These are phyloP conservation scores for Microtus ochrogaster DNA, from an alignment of 2,113 vertebrate genomes.

Conservation along the genomic window DNA sequence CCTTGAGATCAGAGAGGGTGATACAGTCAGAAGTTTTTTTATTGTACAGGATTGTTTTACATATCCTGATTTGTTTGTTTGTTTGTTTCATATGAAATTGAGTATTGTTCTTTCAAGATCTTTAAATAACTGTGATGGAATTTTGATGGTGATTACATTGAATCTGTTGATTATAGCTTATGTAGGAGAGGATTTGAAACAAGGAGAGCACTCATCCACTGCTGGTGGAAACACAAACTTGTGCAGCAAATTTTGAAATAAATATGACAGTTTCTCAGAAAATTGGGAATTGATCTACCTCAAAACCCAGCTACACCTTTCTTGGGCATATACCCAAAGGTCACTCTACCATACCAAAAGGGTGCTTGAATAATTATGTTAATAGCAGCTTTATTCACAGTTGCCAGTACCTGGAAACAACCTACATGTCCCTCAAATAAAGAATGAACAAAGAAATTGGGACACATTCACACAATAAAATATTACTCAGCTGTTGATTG, in stretches of 20 bases:
- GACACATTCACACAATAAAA: neutral
- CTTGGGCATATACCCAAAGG: neutral
- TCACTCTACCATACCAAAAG: neutral
- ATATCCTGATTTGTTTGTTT: neutral
- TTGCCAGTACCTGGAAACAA: neutral
- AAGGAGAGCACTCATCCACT: neutral
- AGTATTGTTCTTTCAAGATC: neutral
- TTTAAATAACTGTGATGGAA: neutral
- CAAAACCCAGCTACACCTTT: neutral
- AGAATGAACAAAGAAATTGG: neutral
- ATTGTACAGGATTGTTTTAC: neutral
- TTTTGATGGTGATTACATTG: neutral
- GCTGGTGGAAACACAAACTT: neutral
- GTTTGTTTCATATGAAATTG: neutral
- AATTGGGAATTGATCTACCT: neutral
- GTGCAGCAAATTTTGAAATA: neutral
- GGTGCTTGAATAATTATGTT: neutral
- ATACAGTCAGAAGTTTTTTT: neutral
- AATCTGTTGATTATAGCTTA: neutral
- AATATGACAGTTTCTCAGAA: neutral
- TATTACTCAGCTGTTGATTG: neutral
- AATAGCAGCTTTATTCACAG: neutral
- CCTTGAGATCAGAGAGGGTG: neutral
- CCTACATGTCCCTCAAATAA: neutral
- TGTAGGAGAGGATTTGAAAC: neutral